A percentile compares a stretch with the other conserved stretches of the same genome.
Evolutionary conservation across 2,113 vertebrate genomes (phyloP).

Genomic region (Condylura cristata): DNA sequence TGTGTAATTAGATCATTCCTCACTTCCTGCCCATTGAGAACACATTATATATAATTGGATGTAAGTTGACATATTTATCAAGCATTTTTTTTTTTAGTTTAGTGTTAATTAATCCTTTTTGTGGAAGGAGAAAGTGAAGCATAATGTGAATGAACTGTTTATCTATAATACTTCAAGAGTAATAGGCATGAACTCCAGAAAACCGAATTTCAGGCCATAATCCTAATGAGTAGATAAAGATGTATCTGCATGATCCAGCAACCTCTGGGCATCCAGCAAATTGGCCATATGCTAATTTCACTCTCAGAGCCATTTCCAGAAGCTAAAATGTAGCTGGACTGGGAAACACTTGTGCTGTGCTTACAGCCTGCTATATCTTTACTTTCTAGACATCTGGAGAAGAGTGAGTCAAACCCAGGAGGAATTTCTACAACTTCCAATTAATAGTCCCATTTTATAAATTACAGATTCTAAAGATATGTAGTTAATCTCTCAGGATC

Average conservation of each 20-base stretch:
- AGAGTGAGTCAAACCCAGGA: background rate
- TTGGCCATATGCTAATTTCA: slow-evolving; percentile 70
- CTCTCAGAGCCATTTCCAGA: slow-evolving; percentile 45
- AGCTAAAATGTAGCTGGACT: slow-evolving; percentile 44
- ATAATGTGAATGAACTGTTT: slow-evolving; percentile 51
- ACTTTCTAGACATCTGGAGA: slow-evolving; percentile 16
- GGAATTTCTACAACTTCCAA: background rate
- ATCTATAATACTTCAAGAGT: slow-evolving; percentile 42
- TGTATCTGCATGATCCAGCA: slow-evolving; percentile 63
- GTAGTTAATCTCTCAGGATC: background rate
- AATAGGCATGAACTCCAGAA: slow-evolving; percentile 60
- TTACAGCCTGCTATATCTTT: background rate
- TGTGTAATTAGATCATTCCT: background rate
- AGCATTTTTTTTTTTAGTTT: slow-evolving; percentile 56
- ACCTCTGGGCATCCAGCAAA: slow-evolving; percentile 66
- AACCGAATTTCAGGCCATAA: slow-evolving; percentile 61
- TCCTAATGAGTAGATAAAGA: slow-evolving; percentile 74
- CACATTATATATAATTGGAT: slow-evolving; percentile 10
- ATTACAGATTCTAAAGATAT: background rate
- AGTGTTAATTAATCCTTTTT: slow-evolving; percentile 59
- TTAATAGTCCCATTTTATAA: background rate
- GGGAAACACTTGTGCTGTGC: slow-evolving; percentile 17
- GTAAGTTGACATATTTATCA: slow-evolving; percentile 7
- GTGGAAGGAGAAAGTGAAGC: slow-evolving; percentile 27
- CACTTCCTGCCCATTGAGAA: background rate